A percentile compares a stretch with the other conserved stretches of the same genome.
These are phyloP conservation scores for Tanypteryx hageni DNA, from an alignment of 2,888 invertebrate genomes.

Conservation along the genomic window DNA sequence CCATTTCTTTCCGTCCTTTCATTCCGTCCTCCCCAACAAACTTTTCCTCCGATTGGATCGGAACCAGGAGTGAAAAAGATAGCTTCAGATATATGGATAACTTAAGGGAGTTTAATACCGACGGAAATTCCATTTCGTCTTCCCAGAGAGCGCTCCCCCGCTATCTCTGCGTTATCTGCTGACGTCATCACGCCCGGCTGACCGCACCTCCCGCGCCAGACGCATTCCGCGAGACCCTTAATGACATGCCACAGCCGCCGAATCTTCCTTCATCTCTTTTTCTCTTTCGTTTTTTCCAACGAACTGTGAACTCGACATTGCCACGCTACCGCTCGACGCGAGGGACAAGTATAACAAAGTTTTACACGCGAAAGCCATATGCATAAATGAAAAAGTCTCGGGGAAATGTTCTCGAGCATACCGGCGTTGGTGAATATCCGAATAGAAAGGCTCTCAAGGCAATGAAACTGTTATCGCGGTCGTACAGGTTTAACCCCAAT, in stretches of 20 bases:
- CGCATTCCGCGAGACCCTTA: not conserved
- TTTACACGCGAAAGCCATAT: not conserved
- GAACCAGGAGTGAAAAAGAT: not conserved
- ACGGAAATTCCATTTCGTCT: slow-evolving; percentile 16
- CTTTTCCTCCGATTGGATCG: not conserved
- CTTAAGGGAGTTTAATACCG: not conserved
- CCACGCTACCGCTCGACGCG: not conserved
- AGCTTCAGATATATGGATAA: not conserved
- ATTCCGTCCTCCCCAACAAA: not conserved
- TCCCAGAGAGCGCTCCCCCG: not conserved
- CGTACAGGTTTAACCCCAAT: not conserved
- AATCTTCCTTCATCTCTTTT: not conserved
- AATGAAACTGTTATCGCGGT: slow-evolving; percentile 8
- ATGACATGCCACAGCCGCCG: not conserved
- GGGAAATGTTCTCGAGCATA: not conserved
- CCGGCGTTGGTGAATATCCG: not conserved
- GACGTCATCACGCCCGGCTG: slow-evolving; percentile 18
- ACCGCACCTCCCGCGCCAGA: slow-evolving; percentile 2
- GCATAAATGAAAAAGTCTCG: not conserved
- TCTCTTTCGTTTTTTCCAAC: not conserved
- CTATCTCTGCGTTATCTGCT: not conserved
- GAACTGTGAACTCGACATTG: not conserved
- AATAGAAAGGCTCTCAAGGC: not conserved
- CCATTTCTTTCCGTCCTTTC: not conserved
- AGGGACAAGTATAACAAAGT: not conserved